Base-by-base conservation (phyloP, 2,888 invertebrate species). In the Scaeva pyrastri region DNA sequence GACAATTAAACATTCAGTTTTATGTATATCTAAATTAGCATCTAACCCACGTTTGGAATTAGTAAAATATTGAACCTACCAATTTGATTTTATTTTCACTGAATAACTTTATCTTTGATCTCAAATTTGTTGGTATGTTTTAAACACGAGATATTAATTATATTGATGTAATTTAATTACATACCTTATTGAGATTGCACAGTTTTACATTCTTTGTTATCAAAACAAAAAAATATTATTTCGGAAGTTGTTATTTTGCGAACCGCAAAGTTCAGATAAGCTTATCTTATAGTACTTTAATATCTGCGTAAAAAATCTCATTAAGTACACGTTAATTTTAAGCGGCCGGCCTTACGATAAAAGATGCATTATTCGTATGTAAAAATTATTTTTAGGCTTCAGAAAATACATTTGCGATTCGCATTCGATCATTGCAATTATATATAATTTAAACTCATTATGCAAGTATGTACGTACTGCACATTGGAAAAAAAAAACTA, bases 221-320 rank as follows among this genome's bases (percentile, higher is more conserved):
- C 12, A 56, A n/a, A 14, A 14, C 7, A 39, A 8, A 19, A 26
- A 41, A 36, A 31, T 31, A 31, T 2, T 26, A 26, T 31, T 52
- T 48, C 1, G 45, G 60, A 60, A 58, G 31, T 62, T 60, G 31
- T 62, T 62, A 31, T 66, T 78, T 75, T 52, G 41, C 36, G n/a
- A 55, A 70, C 62, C 58, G n/a, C 12, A 26, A 26, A 43, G 19
- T 45, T 70, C 43, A 36, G 55, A 70, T 62, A 80, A 56, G 6
- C 48, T 64, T 71, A 72, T 82, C 39, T 72, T 52, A n/a, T n/a
- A 72, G 56, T 77, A 68, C 60, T 50, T 26, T 58, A 31, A 81
- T 71, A 70, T 70, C n/a, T 41, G 52, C 19, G 45, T 52, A 55
- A 45, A 8, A 31, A 50, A 62, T 48, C 68, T 16, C 56, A 58